Evolutionary conservation across 2,888 invertebrate genomes (phyloP).

Genomic region (Lumbricus terrestris): DNA sequence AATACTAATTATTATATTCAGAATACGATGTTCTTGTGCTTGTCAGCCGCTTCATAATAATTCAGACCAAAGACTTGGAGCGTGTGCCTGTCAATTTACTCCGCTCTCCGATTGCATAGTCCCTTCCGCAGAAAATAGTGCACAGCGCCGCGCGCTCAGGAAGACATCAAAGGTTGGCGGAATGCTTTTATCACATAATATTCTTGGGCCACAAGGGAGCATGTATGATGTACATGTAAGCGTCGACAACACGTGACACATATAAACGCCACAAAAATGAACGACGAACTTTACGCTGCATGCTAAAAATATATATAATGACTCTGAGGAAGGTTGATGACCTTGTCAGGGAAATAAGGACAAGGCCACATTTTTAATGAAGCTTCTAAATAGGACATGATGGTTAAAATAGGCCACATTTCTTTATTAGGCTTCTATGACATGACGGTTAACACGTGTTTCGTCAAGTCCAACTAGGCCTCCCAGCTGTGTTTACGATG

Average conservation of each 20-base stretch:
- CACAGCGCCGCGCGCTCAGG: neutral
- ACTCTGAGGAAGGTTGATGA: neutral
- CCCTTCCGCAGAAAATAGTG: neutral
- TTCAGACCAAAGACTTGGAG: neutral
- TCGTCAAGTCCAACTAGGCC: neutral
- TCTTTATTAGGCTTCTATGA: neutral
- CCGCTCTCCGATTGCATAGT: neutral
- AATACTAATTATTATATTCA: neutral
- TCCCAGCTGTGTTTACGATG: neutral
- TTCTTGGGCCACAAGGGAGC: neutral
- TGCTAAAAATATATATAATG: neutral
- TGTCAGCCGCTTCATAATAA: neutral
- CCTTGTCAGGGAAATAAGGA: neutral
- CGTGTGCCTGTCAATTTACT: neutral
- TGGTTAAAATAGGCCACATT: too few species aligned
- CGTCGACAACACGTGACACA: neutral
- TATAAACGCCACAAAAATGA: neutral
- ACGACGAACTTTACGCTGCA: neutral
- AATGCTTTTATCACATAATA: neutral
- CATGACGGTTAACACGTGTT: neutral
- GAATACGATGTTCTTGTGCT: neutral
- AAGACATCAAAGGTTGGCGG: slow-evolving; percentile 3
- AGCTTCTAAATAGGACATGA: too few species aligned
- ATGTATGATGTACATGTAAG: too few species aligned
- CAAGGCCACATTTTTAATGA: too few species aligned